Conservation (phyloP, 2,888 invertebrate genomes). For the Conchocele bisecta region DNA sequence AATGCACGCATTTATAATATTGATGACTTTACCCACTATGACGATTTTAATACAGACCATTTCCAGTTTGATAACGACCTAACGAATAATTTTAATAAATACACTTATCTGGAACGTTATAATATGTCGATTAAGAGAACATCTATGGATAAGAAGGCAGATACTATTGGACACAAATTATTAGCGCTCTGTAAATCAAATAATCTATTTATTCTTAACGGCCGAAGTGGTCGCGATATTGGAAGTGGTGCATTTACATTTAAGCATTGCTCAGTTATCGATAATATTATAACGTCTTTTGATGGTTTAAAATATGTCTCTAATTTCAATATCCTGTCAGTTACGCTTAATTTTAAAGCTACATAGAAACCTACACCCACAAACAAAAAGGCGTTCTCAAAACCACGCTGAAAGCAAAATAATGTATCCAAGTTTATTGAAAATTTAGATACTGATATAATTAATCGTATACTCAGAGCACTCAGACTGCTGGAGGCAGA, state of each 20-base stretch:
- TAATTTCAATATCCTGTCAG: no score
- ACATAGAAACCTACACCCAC: no score
- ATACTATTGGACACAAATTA: neutral
- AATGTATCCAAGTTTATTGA: no score
- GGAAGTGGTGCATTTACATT: neutral
- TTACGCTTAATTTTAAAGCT: no score
- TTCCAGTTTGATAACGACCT: conserved; percentile 1
- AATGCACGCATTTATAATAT: neutral
- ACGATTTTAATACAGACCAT: neutral
- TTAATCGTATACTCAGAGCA: no score
- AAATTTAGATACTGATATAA: no score
- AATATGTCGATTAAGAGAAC: neutral
- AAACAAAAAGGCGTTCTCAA: no score
- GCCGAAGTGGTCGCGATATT: conserved; percentile 1
- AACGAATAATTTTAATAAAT: neutral
- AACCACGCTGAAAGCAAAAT: no score
- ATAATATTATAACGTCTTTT: neutral
- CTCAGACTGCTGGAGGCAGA: no score
- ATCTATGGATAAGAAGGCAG: neutral
- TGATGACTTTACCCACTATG: neutral
- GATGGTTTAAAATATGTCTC: neutral
- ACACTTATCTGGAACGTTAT: neutral
- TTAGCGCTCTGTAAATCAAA: neutral
- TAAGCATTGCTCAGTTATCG: neutral
- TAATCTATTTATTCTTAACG: conserved; percentile 2